phyloP scores from a whole-genome alignment of 2,797 vertebrate species.

The Carduelis carduelis region DNA sequence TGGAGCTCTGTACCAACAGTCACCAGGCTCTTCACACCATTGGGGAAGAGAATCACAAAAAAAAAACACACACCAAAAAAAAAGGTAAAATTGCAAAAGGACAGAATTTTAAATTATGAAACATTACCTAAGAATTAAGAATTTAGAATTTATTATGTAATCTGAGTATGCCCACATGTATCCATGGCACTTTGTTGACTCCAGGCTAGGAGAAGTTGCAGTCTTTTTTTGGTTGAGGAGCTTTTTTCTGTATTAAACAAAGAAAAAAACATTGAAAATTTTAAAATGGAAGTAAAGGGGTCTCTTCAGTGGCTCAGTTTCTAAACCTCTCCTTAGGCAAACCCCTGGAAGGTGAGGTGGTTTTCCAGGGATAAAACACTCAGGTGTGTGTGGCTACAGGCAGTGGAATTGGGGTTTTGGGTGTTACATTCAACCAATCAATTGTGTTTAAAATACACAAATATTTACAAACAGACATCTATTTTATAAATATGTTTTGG shows the following conservation, averaged over 20 bases:
- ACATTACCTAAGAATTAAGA: not conserved
- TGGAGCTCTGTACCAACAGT: fast-evolving
- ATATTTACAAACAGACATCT: not conserved
- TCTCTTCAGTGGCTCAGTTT: not conserved
- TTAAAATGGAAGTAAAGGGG: not conserved
- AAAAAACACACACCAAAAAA: not conserved
- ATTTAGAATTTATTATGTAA: too few relatives aligned
- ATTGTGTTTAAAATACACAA: not conserved
- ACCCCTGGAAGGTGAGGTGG: not conserved
- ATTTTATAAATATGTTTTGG: not conserved
- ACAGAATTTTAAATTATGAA: not conserved
- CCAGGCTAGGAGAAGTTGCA: not conserved
- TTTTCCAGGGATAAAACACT: not conserved
- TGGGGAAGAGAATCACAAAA: not conserved
- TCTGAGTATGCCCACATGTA: not conserved
- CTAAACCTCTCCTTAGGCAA: not conserved
- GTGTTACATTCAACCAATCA: fast-evolving
- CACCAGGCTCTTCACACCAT: fast-evolving
- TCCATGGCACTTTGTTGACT: not conserved
- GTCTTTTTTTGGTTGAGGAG: fast-evolving
- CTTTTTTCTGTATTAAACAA: not conserved
- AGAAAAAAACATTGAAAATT: not conserved
- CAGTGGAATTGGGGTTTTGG: not conserved
- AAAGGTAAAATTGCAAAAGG: not conserved
- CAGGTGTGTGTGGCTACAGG: not conserved